These are phyloP conservation scores for Ylistrum balloti DNA, from an alignment of 1,140 invertebrate species.

Conservation along the genomic window DNA sequence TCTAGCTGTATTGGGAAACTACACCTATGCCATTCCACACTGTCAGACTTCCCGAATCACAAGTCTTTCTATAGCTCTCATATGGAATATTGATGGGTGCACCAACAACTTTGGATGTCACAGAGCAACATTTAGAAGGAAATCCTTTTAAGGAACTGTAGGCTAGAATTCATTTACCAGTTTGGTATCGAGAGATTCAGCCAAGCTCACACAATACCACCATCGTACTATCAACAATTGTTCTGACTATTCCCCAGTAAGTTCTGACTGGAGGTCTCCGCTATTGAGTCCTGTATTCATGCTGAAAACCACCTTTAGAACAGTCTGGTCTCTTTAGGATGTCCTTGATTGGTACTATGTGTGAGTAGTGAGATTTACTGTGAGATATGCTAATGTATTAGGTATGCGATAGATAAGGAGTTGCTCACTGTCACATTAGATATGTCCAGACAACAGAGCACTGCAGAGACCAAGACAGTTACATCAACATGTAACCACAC, in stretches of 20 bases:
- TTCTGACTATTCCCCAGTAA: not conserved
- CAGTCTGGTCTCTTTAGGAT: not conserved
- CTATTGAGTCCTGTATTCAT: not conserved
- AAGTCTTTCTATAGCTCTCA: not conserved
- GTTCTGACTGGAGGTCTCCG: not conserved
- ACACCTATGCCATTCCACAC: not conserved
- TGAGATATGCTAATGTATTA: not conserved
- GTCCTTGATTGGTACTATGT: not conserved
- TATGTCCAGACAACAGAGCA: not conserved
- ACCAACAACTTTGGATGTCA: not conserved
- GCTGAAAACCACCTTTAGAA: not conserved
- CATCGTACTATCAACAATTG: not conserved
- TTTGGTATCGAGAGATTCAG: not conserved
- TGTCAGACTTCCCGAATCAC: not conserved
- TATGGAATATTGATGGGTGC: not conserved
- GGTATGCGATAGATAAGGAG: too few relatives aligned
- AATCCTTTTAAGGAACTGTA: not conserved
- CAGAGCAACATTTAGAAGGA: not conserved
- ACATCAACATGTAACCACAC: not conserved
- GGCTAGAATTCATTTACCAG: not conserved
- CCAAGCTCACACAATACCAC: not conserved
- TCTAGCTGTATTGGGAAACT: conserved; percentile 17
- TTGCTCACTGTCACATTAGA: not conserved
- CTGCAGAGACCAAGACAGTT: not conserved
- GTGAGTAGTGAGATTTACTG: not conserved